phyloP scores from a whole-genome alignment of 2,888 invertebrate species.

The Parnassius orleans region DNA sequence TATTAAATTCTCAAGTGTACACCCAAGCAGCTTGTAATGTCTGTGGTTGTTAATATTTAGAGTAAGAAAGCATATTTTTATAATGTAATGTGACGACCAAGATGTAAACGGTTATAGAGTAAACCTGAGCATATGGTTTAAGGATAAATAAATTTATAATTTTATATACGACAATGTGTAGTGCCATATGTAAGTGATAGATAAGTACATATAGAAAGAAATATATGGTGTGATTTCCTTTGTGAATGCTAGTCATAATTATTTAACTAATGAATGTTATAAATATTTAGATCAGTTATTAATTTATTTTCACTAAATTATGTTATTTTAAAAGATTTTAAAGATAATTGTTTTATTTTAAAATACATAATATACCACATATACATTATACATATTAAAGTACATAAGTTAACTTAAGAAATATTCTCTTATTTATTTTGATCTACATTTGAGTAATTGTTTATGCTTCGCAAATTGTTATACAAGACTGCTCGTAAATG shows the following conservation, averaged over 20 bases:
- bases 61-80: slow-evolving; percentile 69
- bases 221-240: slow-evolving; percentile 68
- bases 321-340: slow-evolving; percentile 7
- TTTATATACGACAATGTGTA: slow-evolving; percentile 38
- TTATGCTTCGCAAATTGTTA: background rate
- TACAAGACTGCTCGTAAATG: slow-evolving; percentile 7
- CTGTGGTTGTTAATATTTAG: slow-evolving; percentile 47
- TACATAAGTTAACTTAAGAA: slow-evolving; percentile 4
- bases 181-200: slow-evolving; percentile 55
- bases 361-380: background rate
- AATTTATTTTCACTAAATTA: slow-evolving; percentile 31
- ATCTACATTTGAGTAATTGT: slow-evolving; percentile 2
- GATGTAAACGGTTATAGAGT: slow-evolving; percentile 47
- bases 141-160: slow-evolving; percentile 23
- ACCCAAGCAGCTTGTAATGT: slow-evolving; percentile 5
- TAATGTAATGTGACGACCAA: slow-evolving; percentile 63
- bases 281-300: slow-evolving; percentile 29
- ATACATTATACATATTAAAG: too few relatives aligned
- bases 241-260: slow-evolving; percentile 69
- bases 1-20: background rate
- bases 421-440: slow-evolving; percentile 1
- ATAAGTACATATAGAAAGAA: slow-evolving; percentile 26
- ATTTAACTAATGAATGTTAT: slow-evolving; percentile 42
- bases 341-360: slow-evolving; percentile 6
- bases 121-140: slow-evolving; percentile 20